These are phyloP conservation scores for Antheraea yamamai DNA, from an alignment of 2,888 invertebrate species.

Conservation along the genomic window DNA sequence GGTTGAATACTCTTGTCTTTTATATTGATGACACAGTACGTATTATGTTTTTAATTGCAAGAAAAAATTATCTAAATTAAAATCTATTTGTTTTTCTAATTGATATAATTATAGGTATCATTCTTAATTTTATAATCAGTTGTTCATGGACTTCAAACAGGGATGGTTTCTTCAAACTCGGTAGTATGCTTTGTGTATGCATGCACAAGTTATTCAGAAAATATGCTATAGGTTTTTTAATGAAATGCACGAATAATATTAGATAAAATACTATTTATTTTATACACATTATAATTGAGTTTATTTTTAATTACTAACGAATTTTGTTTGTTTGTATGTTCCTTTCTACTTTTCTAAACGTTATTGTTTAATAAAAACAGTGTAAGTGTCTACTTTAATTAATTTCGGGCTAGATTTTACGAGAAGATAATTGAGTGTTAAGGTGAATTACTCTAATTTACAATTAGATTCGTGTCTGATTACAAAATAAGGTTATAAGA, in stretches of 20 bases:
- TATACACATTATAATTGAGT: background rate
- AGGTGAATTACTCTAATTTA: too few species aligned
- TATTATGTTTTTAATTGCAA: conserved; percentile 1
- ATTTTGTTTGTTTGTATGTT: background rate
- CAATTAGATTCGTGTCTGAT: too few species aligned
- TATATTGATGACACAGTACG: conserved; percentile 13
- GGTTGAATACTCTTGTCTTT: conserved; percentile 35
- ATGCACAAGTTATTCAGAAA: background rate
- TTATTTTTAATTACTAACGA: background rate
- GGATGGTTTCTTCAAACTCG: too few species aligned
- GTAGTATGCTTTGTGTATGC: too few species aligned
- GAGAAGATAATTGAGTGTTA: too few species aligned
- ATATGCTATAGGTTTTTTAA: background rate
- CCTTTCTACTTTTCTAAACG: background rate
- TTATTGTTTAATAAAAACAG: background rate
- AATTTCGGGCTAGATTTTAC: too few species aligned
- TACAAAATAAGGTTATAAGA: too few species aligned
- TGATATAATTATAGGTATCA: background rate
- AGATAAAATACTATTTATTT: background rate
- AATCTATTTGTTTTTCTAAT: background rate
- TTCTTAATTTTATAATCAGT: background rate
- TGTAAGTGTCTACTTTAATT: too few species aligned
- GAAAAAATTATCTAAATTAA: background rate
- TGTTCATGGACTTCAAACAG: background rate
- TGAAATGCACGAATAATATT: too few species aligned